Evolutionary conservation across 2,888 invertebrate species (phyloP).

Genomic region (Nipponacmea schrenckii): DNA sequence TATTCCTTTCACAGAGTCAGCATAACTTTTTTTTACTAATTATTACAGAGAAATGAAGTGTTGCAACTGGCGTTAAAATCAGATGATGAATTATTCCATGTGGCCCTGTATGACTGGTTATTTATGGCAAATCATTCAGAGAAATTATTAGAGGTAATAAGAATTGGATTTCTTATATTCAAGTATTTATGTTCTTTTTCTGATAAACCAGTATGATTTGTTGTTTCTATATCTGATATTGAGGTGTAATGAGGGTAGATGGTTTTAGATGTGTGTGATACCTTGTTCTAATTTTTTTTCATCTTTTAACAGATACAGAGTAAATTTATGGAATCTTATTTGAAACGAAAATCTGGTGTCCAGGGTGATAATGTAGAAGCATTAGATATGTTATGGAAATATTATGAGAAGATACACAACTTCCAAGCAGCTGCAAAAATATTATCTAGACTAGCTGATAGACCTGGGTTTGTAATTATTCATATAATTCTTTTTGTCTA

Average conservation of each 20-base stretch:
- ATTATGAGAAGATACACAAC: constrained; percentile 91
- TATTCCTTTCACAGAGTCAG: too few relatives aligned
- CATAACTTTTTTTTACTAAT: too few relatives aligned
- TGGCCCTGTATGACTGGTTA: constrained; percentile 93
- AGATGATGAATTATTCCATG: constrained; percentile 88
- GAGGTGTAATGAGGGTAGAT: too few relatives aligned
- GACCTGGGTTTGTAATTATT: constrained; percentile 64
- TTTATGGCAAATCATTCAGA: constrained; percentile 72
- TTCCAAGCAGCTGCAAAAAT: constrained; percentile 93
- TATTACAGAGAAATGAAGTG: constrained; percentile 71
- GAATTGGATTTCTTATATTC: neutral
- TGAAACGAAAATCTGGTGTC: constrained; percentile 69
- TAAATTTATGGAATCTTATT: constrained; percentile 81
- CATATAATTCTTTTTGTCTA: neutral
- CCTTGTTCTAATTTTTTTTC: too few relatives aligned
- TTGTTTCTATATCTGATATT: too few relatives aligned
- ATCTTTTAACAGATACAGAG: constrained; percentile 71
- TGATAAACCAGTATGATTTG: neutral
- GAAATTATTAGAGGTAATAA: constrained; percentile 68
- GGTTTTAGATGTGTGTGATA: too few relatives aligned
- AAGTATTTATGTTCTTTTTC: neutral
- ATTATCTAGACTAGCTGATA: constrained; percentile 85
- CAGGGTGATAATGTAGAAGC: constrained; percentile 71
- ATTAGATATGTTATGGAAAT: constrained; percentile 93
- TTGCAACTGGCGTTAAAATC: constrained; percentile 69